Evolutionary conservation across 2,888 invertebrate genomes (phyloP), one percentile per base, ranked within the genome.

Genomic region (Dryadula phaetusa): DNA sequence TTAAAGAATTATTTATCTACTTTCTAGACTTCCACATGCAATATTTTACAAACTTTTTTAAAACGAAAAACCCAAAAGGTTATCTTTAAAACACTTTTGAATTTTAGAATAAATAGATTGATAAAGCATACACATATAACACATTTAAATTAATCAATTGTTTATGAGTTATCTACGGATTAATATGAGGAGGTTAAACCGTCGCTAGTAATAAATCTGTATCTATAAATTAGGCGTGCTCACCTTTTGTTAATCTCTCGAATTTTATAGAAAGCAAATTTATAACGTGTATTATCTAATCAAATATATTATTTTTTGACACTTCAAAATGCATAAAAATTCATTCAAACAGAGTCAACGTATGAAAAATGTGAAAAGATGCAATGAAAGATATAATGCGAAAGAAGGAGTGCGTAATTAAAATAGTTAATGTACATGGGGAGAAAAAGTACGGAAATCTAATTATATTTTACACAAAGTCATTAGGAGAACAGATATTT

Each of bases 221-320:
- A 62, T 58, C 44, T 61, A 65, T 61, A 62, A 61, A 47, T 70
- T 70, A 70, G 65, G 44, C 67, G 64, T 62, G 64, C 40, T 66
- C 62, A 62, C 66, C 68, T 66, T 66, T 62, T 67, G 65, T 69
- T 60, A 62, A 62, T 70, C 73, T 64, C 58, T 74, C 64, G 72
- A 74, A 76, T 78, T 64, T 70, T 75, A 77, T 72, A 76, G 75
- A 74, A 72, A 75, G 83, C 75, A 73, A 85, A 85, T 70, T 72
- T 67, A 70, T 70, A 56, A 58, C 44, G 28, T 8, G 20, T 42
- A 34, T 28, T 49, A 49, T 49, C 28, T 22, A 44, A 49, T 42
- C 28, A 34, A 44, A 49, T 42, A 44, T 58, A 42, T 49, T 49
- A 40, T 49, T 28, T 58, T 40, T 40, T 64, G 16, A 58, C 37